Evolutionary conservation across 2,113 vertebrate genomes (phyloP).

Genomic region (Heterochromis multidens): DNA sequence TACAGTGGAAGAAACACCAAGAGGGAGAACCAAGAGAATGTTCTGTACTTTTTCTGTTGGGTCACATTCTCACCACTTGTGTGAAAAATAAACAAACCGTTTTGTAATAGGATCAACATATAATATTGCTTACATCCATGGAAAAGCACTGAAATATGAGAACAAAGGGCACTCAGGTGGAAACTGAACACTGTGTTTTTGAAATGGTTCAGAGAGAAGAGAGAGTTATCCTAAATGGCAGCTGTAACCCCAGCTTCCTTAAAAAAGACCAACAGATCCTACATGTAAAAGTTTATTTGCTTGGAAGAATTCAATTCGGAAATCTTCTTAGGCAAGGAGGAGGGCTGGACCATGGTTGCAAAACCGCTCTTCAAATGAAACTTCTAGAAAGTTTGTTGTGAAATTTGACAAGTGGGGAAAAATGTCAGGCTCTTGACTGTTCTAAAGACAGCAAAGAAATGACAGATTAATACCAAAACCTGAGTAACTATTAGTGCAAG

Average conservation of each 20-base stretch:
- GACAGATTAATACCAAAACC: conserved; percentile 1
- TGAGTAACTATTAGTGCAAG: neutral
- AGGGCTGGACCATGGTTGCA: neutral
- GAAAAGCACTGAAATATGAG: neutral
- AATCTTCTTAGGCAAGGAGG: neutral
- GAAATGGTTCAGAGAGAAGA: neutral
- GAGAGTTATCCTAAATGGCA: conserved; percentile 9
- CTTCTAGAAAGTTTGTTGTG: neutral
- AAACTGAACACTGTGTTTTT: neutral
- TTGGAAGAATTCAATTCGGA: neutral
- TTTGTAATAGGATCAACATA: conserved; percentile 47
- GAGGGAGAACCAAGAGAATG: neutral
- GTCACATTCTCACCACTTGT: conserved; percentile 4
- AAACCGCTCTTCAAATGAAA: neutral
- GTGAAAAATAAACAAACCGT: conserved; percentile 35
- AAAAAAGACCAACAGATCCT: neutral
- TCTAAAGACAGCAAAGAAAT: neutral
- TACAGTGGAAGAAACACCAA: conserved; percentile 3
- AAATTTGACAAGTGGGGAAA: neutral
- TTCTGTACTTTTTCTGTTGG: neutral
- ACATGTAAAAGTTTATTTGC: neutral
- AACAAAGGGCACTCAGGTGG: neutral
- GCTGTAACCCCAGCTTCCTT: neutral
- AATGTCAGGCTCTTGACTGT: neutral
- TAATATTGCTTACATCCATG: conserved; percentile 14